phyloP scores from a whole-genome alignment of 2,888 invertebrate genomes.

The Orthosia cruda region DNA sequence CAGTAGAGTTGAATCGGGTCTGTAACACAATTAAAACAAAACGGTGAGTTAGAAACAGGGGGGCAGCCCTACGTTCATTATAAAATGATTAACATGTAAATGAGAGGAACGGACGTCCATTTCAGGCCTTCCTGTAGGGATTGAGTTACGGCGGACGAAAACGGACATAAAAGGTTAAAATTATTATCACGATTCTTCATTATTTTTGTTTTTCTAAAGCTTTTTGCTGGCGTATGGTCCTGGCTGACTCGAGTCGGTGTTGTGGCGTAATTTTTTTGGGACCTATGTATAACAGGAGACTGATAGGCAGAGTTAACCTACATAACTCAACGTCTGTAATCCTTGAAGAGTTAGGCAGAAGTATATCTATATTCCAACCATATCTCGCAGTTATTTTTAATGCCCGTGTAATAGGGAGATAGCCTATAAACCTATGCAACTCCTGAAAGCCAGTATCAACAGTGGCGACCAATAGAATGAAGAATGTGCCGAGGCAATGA shows the following conservation, averaged over 20 bases:
- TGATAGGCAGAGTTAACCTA: background rate
- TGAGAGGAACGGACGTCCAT: conserved; percentile 23
- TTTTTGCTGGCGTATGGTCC: background rate
- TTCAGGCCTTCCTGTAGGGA: conserved; percentile 18
- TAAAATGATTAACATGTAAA: conserved; percentile 44
- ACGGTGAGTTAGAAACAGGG: conserved; percentile 9
- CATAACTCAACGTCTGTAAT: no score
- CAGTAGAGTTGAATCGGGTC: conserved; percentile 17
- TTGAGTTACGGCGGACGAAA: conserved; percentile 8
- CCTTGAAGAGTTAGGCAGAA: no score
- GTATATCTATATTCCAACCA: no score
- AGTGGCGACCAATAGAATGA: no score
- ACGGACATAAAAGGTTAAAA: background rate
- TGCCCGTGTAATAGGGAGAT: no score
- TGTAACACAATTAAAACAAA: conserved; percentile 33
- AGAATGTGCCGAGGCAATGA: no score
- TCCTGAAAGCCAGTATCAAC: no score
- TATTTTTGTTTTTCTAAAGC: background rate
- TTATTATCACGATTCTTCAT: background rate
- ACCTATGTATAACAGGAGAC: background rate
- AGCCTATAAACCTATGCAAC: no score
- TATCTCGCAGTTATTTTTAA: no score
- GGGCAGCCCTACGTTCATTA: conserved; percentile 29
- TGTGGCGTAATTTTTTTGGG: background rate
- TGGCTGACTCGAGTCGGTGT: background rate